Percentiles rank a stretch among this genome's conserved stretches.
Evolutionary conservation across 2,113 vertebrate genomes (phyloP).

Genomic region (Rhynchomys soricoides): DNA sequence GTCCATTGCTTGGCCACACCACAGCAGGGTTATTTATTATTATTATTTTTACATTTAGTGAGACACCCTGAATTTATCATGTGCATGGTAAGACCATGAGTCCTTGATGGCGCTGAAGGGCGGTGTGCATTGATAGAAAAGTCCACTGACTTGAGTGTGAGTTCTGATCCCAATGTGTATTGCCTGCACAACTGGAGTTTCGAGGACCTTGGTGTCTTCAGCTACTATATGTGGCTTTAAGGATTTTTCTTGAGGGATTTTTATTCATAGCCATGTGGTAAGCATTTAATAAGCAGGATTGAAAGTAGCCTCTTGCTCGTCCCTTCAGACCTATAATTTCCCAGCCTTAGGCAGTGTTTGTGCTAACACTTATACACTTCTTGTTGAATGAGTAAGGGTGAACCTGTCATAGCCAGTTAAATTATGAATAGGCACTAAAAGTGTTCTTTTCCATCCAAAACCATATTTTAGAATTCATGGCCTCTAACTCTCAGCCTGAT

Average conservation of each 20-base stretch:
- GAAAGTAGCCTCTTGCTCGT: not conserved
- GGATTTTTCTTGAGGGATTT: not conserved
- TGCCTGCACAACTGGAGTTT: not conserved
- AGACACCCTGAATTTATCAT: not conserved
- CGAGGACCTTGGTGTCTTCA: not conserved
- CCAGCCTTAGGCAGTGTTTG: not conserved
- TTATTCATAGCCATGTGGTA: not conserved
- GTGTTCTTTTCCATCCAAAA: not conserved
- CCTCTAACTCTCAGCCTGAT: not conserved
- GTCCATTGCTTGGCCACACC: not conserved
- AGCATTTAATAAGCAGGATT: not conserved
- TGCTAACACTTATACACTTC: not conserved
- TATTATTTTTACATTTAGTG: slow-evolving; percentile 22
- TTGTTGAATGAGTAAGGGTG: not conserved
- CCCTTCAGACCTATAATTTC: not conserved
- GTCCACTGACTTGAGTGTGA: not conserved
- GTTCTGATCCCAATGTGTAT: not conserved
- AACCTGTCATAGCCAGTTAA: not conserved
- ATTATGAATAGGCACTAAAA: not conserved
- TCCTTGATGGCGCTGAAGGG: not conserved
- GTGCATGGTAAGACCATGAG: not conserved
- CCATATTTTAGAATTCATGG: slow-evolving; percentile 5
- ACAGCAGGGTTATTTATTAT: not conserved
- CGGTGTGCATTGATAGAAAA: not conserved
- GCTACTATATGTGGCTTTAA: not conserved